These are phyloP conservation scores for Anguilla megastoma DNA, from an alignment of 2,797 vertebrate species.

Conservation along the genomic window DNA sequence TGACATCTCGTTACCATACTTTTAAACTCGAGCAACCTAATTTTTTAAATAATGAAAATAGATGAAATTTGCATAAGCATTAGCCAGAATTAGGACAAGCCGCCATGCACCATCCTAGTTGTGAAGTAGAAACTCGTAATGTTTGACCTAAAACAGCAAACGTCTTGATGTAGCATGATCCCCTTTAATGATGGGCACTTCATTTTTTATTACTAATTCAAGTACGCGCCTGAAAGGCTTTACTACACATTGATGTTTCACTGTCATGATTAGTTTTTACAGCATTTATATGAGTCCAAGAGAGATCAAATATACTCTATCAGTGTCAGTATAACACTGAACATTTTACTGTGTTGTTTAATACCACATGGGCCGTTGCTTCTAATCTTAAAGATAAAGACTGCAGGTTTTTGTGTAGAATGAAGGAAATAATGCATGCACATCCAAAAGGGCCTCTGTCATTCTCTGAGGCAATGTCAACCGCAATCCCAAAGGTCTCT, in stretches of 20 bases:
- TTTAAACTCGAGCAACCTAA: neutral
- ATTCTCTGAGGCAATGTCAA: neutral
- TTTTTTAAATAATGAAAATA: neutral
- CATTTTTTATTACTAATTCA: no score
- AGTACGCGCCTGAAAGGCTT: constrained; percentile 1
- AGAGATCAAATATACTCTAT: no score
- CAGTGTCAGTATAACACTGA: no score
- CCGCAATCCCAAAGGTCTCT: neutral
- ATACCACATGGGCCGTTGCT: neutral
- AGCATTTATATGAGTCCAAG: no score
- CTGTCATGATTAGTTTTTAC: no score
- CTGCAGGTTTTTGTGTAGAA: neutral
- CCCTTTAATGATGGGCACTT: neutral
- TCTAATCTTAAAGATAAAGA: neutral
- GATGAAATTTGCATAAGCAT: neutral
- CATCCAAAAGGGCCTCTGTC: neutral
- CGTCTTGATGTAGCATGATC: neutral
- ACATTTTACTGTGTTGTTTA: neutral
- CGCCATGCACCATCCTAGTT: neutral
- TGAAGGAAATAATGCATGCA: neutral
- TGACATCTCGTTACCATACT: neutral
- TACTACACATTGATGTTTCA: neutral
- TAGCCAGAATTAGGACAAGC: neutral
- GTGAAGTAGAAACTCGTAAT: neutral
- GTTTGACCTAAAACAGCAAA: neutral